These are phyloP conservation scores for Remorina albescens DNA, from an alignment of 2,797 vertebrate species.

Conservation along the genomic window DNA sequence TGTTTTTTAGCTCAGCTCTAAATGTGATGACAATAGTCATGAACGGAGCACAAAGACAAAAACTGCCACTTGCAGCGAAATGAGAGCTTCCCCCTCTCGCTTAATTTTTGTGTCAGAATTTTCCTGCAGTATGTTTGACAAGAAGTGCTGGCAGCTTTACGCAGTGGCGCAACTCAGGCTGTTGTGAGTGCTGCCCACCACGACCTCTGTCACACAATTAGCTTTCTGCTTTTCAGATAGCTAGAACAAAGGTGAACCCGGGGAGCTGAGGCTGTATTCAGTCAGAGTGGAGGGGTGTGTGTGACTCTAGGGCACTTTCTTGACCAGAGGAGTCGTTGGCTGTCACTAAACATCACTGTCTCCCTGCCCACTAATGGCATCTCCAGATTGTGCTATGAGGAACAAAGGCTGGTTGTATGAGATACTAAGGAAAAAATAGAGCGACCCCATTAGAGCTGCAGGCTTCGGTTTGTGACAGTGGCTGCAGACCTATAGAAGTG, in stretches of 20 bases:
- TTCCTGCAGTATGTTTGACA: constrained; percentile 77
- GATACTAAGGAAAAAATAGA: constrained; percentile 65
- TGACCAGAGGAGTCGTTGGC: constrained; percentile 81
- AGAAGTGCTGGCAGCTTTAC: constrained; percentile 71
- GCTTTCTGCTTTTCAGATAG: constrained; percentile 75
- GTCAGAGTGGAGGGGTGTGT: constrained; percentile 67
- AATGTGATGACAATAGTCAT: constrained; percentile 83
- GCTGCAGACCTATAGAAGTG: constrained; percentile 73
- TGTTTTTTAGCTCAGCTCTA: constrained; percentile 80
- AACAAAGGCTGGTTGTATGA: constrained; percentile 80
- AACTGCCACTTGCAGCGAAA: constrained; percentile 78
- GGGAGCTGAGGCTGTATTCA: constrained; percentile 56
- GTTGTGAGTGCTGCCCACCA: constrained; percentile 60
- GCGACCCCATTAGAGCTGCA: constrained; percentile 72
- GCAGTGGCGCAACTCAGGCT: constrained; percentile 56
- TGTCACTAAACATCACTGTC: constrained; percentile 88
- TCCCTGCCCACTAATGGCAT: constrained; percentile 83
- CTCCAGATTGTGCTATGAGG: constrained; percentile 82
- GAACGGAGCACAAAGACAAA: constrained; percentile 75
- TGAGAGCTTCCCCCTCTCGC: constrained; percentile 46
- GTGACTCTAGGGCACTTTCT: constrained; percentile 81
- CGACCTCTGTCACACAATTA: constrained; percentile 80
- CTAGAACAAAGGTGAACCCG: constrained; percentile 84
- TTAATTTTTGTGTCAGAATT: constrained; percentile 69
- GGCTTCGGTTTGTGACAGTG: constrained; percentile 72